phyloP scores from a whole-genome alignment of 2,113 vertebrate species.

The Alouatta palliata region DNA sequence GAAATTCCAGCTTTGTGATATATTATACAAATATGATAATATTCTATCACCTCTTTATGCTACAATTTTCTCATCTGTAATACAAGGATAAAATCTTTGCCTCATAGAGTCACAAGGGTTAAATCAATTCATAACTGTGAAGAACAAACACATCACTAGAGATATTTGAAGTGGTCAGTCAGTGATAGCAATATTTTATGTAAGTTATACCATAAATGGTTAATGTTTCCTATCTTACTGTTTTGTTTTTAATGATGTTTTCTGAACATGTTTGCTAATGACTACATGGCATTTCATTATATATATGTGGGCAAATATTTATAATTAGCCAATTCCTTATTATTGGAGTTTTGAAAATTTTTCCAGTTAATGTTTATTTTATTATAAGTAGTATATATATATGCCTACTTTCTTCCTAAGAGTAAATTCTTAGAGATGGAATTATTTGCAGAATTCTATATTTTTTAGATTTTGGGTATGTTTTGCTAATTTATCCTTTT shows the following conservation, averaged over 20 bases:
- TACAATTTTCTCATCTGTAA: neutral
- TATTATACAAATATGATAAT: neutral
- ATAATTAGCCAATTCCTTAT: neutral
- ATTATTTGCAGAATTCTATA: neutral
- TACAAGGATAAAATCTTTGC: neutral
- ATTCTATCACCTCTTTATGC: neutral
- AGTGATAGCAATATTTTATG: neutral
- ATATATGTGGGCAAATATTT: neutral
- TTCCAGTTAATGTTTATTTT: neutral
- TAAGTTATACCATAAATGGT: neutral
- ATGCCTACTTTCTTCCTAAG: neutral
- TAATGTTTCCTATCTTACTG: neutral
- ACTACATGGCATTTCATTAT: neutral
- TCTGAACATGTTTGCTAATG: neutral
- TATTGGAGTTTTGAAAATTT: neutral
- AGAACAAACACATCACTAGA: neutral
- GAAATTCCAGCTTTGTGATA: neutral
- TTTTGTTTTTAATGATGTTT: neutral
- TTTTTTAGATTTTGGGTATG: neutral
- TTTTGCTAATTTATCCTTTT: neutral
- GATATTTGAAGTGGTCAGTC: neutral
- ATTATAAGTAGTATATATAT: neutral
- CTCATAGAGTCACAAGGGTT: neutral
- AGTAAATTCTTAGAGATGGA: neutral
- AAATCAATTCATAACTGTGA: neutral